These are phyloP conservation scores for Gonatopus flavifemur DNA, from an alignment of 1,140 invertebrate genomes.

Conservation along the genomic window DNA sequence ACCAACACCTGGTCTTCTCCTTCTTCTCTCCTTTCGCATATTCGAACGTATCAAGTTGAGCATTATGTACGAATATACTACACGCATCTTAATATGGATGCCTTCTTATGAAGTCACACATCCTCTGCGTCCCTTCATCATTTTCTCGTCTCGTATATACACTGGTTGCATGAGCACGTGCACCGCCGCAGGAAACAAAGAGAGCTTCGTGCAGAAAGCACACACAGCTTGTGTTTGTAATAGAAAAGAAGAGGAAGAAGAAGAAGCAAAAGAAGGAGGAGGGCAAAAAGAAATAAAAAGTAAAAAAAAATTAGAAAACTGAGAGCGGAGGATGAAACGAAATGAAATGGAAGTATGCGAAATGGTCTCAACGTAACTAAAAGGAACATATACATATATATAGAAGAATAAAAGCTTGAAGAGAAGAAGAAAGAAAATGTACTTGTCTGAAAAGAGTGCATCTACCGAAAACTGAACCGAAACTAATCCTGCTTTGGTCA, in stretches of 20 bases:
- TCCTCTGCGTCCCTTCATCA: neutral
- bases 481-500: neutral
- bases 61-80: slow-evolving; percentile 26
- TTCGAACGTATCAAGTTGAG: slow-evolving; percentile 9
- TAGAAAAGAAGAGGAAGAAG: slow-evolving; percentile 1
- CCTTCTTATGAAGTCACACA: slow-evolving; percentile 29
- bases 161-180: slow-evolving; percentile 31
- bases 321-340: slow-evolving; percentile 1
- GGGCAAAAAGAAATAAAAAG: slow-evolving; percentile 13
- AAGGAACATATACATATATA: no score
- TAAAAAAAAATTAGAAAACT: no score
- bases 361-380: slow-evolving; percentile 17
- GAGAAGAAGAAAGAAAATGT: neutral
- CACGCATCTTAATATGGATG: slow-evolving; percentile 33
- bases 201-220: slow-evolving; percentile 18
- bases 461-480: neutral
- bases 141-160: slow-evolving; percentile 1
- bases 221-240: slow-evolving; percentile 11
- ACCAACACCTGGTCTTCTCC: slow-evolving; percentile 35
- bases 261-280: slow-evolving; percentile 11
- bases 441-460: neutral
- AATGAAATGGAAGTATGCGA: slow-evolving; percentile 25
- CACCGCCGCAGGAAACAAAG: slow-evolving; percentile 36
- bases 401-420: slow-evolving; percentile 9
- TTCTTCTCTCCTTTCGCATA: no score